These are phyloP conservation scores for Oithona nana DNA, from an alignment of 2,888 invertebrate genomes.

Conservation along the genomic window DNA sequence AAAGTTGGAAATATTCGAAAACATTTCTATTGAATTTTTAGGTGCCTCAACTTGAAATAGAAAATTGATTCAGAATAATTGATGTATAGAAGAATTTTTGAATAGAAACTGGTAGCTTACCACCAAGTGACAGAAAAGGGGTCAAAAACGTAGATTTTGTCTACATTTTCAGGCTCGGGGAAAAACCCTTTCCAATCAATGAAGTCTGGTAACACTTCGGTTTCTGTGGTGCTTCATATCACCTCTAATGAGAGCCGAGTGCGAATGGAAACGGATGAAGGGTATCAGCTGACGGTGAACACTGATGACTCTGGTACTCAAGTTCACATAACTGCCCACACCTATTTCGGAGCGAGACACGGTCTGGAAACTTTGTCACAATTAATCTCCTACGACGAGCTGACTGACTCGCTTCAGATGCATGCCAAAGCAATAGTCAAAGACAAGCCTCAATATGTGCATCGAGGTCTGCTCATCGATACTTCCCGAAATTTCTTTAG, in stretches of 20 bases:
- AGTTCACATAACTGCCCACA: neutral
- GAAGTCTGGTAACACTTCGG: neutral
- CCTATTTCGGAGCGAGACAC: slow-evolving; percentile 51
- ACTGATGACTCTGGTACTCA: neutral
- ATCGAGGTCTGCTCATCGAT: slow-evolving; percentile 73
- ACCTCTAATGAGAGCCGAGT: neutral
- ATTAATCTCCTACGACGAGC: slow-evolving; percentile 36
- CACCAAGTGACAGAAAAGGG: too few species aligned
- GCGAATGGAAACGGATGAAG: neutral
- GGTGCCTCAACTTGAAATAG: too few species aligned
- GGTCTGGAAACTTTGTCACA: slow-evolving; percentile 53
- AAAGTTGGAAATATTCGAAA: too few species aligned
- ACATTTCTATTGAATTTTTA: too few species aligned
- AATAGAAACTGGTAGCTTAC: too few species aligned
- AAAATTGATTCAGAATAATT: too few species aligned
- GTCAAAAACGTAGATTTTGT: too few species aligned
- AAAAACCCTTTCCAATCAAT: neutral
- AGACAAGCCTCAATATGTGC: slow-evolving; percentile 66
- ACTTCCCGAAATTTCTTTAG: slow-evolving; percentile 66
- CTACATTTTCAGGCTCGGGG: too few species aligned
- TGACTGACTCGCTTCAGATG: slow-evolving; percentile 28
- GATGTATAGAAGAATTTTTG: too few species aligned
- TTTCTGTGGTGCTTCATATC: neutral
- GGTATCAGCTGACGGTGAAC: neutral
- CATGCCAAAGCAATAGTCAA: slow-evolving; percentile 35